Conservation (phyloP, 37 sponge, comb jelly and placozoan genomes). For the Haliclona indistincta region DNA sequence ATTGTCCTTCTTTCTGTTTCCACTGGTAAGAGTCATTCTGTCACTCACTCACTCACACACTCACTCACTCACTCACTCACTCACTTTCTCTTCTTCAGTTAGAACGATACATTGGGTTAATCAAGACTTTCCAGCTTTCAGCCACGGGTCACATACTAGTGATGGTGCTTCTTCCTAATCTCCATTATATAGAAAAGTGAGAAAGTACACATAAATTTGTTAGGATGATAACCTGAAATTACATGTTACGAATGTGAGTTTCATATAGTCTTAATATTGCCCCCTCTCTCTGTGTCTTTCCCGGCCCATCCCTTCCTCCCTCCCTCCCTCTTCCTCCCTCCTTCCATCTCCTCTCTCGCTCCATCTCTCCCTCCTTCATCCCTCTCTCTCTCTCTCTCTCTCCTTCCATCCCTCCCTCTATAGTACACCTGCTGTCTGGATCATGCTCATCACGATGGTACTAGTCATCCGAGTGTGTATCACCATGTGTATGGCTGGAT, state of each 20-base stretch:
- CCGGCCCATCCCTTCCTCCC: neutral
- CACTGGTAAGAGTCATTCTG: constrained; percentile 44
- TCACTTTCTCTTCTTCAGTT: no score
- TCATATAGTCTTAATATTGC: neutral
- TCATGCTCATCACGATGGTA: constrained; percentile 13
- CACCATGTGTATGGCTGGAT: constrained; percentile 24
- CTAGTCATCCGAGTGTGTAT: constrained; percentile 14
- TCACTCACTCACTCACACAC: no score
- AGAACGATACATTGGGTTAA: constrained; percentile 26
- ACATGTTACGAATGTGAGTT: neutral
- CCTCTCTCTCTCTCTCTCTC: no score
- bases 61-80: no score
- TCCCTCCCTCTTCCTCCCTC: no score
- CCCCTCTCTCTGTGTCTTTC: neutral
- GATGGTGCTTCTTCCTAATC: constrained; percentile 14
- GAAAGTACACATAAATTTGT: neutral
- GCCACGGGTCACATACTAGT: neutral
- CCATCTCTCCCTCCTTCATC: no score
- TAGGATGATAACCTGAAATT: no score
- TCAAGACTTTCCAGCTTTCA: constrained; percentile 23
- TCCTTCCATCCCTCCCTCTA: no score
- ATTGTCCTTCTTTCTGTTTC: constrained; percentile 35
- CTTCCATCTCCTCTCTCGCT: no score
- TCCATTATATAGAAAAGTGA: constrained; percentile 14
- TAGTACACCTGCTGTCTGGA: no score